phyloP scores from a whole-genome alignment of 2,888 invertebrate species.

The Cryptophagus acutangulus region DNA sequence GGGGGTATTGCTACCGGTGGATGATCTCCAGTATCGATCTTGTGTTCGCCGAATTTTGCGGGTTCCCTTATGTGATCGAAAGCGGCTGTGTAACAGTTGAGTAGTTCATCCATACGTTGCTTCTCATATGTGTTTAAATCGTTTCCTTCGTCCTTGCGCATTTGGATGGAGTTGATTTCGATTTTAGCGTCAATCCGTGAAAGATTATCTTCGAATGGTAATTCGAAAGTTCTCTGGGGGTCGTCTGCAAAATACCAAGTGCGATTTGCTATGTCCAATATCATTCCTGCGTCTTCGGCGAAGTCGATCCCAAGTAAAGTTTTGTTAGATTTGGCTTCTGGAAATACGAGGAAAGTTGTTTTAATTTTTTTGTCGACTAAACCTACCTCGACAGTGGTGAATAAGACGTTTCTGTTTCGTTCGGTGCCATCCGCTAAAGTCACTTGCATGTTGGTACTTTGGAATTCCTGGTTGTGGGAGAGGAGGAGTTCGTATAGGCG shows the following conservation, averaged over 20 bases:
- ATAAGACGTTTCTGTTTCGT: not conserved
- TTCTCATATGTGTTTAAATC: too few species aligned
- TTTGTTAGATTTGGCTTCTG: constrained; percentile 1
- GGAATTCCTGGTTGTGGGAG: not conserved
- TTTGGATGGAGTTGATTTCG: too few species aligned
- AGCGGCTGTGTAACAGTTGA: not conserved
- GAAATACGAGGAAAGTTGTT: constrained; percentile 2
- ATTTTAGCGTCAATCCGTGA: too few species aligned
- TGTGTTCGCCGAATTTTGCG: not conserved
- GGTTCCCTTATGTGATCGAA: not conserved
- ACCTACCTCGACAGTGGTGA: not conserved
- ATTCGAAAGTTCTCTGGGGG: too few species aligned
- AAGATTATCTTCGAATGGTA: too few species aligned
- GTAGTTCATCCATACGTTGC: not conserved
- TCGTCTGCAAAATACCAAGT: too few species aligned
- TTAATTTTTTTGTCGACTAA: not conserved
- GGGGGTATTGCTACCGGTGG: constrained; percentile 29
- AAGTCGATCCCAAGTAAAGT: constrained; percentile 8
- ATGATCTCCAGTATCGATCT: not conserved
- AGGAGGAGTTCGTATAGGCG: not conserved
- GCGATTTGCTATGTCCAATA: too few species aligned
- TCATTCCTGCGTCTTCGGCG: too few species aligned
- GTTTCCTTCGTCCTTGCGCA: too few species aligned
- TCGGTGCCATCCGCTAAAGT: too few species aligned
- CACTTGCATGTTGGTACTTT: not conserved